Evolutionary conservation across 2,113 vertebrate species (phyloP).

Genomic region (Nycticryphes semicollaris): DNA sequence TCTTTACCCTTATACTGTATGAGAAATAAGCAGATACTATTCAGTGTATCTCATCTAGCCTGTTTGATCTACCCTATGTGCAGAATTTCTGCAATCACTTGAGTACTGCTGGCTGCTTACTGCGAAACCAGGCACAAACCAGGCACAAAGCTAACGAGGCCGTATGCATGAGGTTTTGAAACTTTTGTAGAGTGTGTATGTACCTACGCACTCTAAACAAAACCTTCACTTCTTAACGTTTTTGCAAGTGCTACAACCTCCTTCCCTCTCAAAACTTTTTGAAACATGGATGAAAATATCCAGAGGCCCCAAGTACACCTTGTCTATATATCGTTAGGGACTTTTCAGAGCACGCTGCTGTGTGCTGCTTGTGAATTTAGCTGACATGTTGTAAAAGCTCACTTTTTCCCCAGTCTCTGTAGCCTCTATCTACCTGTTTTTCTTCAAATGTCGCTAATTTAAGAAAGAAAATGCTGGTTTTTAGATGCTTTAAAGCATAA

Average conservation of each 20-base stretch:
- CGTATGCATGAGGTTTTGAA: neutral
- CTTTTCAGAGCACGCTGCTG: neutral
- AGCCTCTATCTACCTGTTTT: neutral
- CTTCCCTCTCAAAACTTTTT: neutral
- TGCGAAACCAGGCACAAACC: neutral
- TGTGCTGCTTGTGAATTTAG: neutral
- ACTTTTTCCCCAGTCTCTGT: neutral
- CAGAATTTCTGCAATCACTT: neutral
- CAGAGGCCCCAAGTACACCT: neutral
- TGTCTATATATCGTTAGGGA: neutral
- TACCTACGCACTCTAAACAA: neutral
- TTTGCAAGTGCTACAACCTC: neutral
- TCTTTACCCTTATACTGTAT: neutral
- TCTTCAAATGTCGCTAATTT: neutral
- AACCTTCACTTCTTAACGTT: neutral
- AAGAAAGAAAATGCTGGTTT: neutral
- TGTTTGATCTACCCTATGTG: neutral
- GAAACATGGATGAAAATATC: neutral
- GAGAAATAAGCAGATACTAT: neutral
- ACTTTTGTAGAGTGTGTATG: neutral
- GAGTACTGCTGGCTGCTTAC: neutral
- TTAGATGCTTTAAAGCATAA: neutral
- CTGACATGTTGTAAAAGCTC: neutral
- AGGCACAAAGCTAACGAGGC: neutral
- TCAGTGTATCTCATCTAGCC: neutral